phyloP scores from a whole-genome alignment of 1,140 invertebrate genomes.

The Drosophila biarmipes region DNA sequence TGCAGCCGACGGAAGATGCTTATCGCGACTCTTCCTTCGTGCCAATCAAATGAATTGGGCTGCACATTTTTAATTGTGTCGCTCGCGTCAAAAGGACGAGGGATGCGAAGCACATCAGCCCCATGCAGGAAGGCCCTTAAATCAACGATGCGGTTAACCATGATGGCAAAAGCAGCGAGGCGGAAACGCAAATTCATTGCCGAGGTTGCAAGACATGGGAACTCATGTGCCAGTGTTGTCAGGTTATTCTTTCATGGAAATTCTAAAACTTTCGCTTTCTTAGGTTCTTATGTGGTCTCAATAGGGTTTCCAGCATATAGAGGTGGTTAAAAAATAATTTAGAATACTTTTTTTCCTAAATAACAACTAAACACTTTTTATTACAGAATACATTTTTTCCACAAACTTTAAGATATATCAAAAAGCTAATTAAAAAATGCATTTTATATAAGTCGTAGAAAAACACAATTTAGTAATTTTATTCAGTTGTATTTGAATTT shows the following conservation, averaged over 20 bases:
- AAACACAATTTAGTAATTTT: too few relatives aligned
- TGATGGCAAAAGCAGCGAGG: constrained; percentile 40
- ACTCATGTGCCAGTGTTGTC: constrained; percentile 17
- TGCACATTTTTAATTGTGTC: constrained; percentile 47
- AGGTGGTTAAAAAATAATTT: too few relatives aligned
- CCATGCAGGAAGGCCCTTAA: constrained; percentile 33
- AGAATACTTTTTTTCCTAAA: too few relatives aligned
- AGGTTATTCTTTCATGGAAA: neutral
- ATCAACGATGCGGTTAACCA: constrained; percentile 52
- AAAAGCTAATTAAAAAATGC: too few relatives aligned
- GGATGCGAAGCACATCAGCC: constrained; percentile 9
- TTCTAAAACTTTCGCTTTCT: neutral
- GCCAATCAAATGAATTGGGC: constrained; percentile 48
- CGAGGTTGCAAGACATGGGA: constrained; percentile 16
- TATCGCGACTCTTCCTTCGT: constrained; percentile 18
- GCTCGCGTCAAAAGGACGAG: constrained; percentile 17
- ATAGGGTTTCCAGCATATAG: too few relatives aligned
- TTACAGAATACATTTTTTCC: too few relatives aligned
- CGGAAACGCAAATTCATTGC: constrained; percentile 53
- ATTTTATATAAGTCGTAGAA: too few relatives aligned
- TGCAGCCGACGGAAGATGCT: constrained; percentile 8
- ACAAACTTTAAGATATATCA: too few relatives aligned
- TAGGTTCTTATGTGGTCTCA: too few relatives aligned
- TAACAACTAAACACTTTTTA: too few relatives aligned
- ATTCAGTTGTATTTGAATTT: too few relatives aligned